Percentiles rank a stretch among this genome's conserved stretches.
phyloP scores from a whole-genome alignment of 2,888 invertebrate species.

The Hecatera dysodea region DNA sequence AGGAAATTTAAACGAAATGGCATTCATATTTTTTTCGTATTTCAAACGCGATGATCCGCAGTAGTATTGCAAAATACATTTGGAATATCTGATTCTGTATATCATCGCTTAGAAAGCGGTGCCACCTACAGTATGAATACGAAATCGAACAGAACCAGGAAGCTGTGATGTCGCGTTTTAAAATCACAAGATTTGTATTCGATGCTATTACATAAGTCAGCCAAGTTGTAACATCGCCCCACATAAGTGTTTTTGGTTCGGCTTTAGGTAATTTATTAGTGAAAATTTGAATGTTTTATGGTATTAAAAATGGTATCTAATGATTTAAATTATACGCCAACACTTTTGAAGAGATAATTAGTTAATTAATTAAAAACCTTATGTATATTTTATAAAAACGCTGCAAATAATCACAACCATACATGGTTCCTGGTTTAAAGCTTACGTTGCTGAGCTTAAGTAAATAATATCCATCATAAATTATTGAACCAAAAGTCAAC shows the following conservation, averaged over 20 bases:
- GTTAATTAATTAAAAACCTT: not conserved
- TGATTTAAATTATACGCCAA: not conserved
- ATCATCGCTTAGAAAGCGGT: conserved; percentile 75
- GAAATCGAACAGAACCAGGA: conserved; percentile 74
- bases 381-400: too few relatives aligned
- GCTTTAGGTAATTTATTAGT: conserved; percentile 37
- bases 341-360: not conserved
- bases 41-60: conserved; percentile 47
- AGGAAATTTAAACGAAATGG: conserved; percentile 12
- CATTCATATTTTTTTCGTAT: conserved; percentile 9
- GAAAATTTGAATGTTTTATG: conserved; percentile 6
- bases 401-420: too few relatives aligned
- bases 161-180: conserved; percentile 70
- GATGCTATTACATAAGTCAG: conserved; percentile 68
- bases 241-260: conserved; percentile 39
- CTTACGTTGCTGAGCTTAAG: not conserved
- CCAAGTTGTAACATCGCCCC: conserved; percentile 52
- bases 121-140: conserved; percentile 73
- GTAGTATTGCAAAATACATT: conserved; percentile 70
- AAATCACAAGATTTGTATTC: conserved; percentile 73
- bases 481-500: not conserved
- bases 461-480: not conserved
- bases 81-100: conserved; percentile 60
- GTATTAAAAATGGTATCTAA: not conserved
- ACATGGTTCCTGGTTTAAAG: not conserved